Conservation (phyloP, 2,113 vertebrate genomes). For the Macaca mulatta region DNA sequence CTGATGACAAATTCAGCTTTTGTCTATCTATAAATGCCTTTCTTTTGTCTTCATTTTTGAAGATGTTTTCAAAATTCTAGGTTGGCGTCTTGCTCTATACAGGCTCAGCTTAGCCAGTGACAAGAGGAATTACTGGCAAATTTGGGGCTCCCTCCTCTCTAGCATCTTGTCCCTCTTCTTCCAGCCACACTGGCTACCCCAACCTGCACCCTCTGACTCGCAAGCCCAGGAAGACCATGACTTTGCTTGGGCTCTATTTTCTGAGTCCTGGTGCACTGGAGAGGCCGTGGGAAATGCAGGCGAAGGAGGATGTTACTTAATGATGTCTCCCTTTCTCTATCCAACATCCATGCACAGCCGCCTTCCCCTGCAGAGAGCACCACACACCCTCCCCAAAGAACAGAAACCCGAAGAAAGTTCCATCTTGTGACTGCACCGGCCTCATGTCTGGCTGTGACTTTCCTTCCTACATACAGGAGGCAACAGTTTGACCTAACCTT, state of each 20-base stretch:
- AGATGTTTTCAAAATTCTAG: neutral
- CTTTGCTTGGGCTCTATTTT: neutral
- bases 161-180: neutral
- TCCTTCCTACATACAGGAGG: neutral
- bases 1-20: neutral
- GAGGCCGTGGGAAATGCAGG: neutral
- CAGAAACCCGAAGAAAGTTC: neutral
- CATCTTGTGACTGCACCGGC: neutral
- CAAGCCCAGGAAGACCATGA: neutral
- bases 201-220: neutral
- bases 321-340: neutral
- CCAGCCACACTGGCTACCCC: neutral
- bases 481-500: neutral
- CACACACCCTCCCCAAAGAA: neutral
- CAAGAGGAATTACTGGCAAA: neutral
- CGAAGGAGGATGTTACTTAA: too few relatives aligned
- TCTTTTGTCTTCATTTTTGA: neutral
- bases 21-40: neutral
- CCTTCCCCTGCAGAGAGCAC: neutral
- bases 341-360: neutral
- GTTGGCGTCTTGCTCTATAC: neutral
- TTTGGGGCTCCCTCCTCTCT: neutral
- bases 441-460: rapidly evolving
- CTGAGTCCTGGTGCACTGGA: neutral
- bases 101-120: neutral